Conservation (phyloP, 2,113 vertebrate genomes). For the Erinaceus europaeus region DNA sequence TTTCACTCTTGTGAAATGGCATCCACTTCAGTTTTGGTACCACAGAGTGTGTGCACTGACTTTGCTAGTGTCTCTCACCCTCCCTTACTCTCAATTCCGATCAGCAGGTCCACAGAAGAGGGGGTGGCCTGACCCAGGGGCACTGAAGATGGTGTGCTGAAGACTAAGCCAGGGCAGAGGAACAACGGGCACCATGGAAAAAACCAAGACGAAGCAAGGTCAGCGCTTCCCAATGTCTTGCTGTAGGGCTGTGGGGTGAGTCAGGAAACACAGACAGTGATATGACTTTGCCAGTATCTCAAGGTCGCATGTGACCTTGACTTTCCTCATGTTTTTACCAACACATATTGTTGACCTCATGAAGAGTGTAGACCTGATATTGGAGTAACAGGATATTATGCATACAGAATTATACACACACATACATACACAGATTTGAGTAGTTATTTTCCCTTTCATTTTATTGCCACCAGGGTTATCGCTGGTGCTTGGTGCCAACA, state of each 20-base stretch:
- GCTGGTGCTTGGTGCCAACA: too few species aligned
- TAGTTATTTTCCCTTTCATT: neutral
- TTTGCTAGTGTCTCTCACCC: neutral
- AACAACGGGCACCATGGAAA: slow-evolving; percentile 75
- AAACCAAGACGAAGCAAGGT: slow-evolving; percentile 76
- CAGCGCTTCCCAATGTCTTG: neutral
- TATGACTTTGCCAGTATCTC: neutral
- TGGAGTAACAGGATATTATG: neutral
- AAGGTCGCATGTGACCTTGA: neutral
- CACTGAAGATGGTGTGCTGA: slow-evolving; percentile 55
- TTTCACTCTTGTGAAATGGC: neutral
- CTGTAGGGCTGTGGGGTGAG: neutral
- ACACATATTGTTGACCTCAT: neutral
- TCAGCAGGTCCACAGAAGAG: slow-evolving; percentile 57
- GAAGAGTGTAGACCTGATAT: neutral
- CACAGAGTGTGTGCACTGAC: neutral
- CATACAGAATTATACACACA: neutral
- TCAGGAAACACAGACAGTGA: neutral
- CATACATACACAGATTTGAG: neutral
- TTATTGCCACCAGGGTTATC: too few species aligned
- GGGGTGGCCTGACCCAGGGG: slow-evolving; percentile 51
- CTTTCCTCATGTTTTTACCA: neutral
- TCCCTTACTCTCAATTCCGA: slow-evolving; percentile 25
- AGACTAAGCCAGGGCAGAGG: slow-evolving; percentile 47
- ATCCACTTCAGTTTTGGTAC: too few species aligned